Evolutionary conservation across 92 coral and sea anemone species (phyloP).

Genomic region (Blastomussa wellsi): DNA sequence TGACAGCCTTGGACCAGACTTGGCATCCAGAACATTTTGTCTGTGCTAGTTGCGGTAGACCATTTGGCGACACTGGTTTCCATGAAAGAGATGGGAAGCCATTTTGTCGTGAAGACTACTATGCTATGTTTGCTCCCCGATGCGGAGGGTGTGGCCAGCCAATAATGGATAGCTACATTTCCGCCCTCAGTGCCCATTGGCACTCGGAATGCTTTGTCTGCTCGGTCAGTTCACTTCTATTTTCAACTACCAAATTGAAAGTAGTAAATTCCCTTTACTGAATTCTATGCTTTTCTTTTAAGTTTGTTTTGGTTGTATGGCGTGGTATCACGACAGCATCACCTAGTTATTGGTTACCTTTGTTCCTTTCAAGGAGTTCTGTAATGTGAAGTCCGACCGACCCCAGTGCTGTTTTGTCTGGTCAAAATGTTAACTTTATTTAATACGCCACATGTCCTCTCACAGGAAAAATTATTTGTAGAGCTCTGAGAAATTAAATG

Average conservation of each 20-base stretch:
- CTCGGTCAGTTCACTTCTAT: constrained; percentile 66
- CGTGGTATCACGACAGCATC: no score
- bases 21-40: constrained; percentile 99
- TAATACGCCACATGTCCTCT: no score
- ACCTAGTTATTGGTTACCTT: neutral
- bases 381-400: no score
- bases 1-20: constrained; percentile 95
- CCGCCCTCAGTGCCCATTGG: constrained; percentile 99
- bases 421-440: no score
- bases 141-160: constrained; percentile 99
- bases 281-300: neutral
- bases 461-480: neutral
- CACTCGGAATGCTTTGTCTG: constrained; percentile 97
- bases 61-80: constrained; percentile 97
- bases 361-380: no score
- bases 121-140: constrained; percentile 98
- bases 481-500: neutral
- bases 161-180: constrained; percentile 95
- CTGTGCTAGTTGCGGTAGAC: constrained; percentile 88
- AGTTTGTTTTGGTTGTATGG: neutral
- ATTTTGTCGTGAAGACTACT: constrained; percentile 96
- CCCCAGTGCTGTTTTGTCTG: no score
- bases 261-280: neutral
- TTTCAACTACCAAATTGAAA: neutral
- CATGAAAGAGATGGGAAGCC: constrained; percentile 99